These are phyloP conservation scores for Macaria liturata DNA, from an alignment of 2,888 invertebrate genomes.

Conservation along the genomic window DNA sequence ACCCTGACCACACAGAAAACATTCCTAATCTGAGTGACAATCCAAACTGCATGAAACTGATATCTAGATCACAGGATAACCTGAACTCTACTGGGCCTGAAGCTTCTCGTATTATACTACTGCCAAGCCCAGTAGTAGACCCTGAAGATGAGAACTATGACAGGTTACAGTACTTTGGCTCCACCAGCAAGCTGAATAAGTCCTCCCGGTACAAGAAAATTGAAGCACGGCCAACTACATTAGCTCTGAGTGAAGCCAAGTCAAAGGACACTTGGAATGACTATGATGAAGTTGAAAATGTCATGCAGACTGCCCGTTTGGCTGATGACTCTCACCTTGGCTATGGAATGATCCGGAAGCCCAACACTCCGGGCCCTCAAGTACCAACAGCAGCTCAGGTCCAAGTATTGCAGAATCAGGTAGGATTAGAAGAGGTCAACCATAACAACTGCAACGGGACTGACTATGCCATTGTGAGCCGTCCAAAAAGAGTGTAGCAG, in stretches of 20 bases:
- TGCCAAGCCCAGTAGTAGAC: conserved; percentile 73
- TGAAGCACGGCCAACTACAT: conserved; percentile 82
- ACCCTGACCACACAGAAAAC: conserved; percentile 88
- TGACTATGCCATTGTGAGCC: conserved; percentile 92
- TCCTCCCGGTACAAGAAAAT: conserved; percentile 88
- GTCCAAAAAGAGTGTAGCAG: conserved; percentile 88
- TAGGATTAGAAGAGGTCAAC: conserved; percentile 79
- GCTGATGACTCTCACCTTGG: conserved; percentile 92
- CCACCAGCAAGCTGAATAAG: conserved; percentile 86
- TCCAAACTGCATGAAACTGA: conserved; percentile 75
- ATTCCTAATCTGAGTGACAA: conserved; percentile 74
- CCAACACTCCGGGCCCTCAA: conserved; percentile 80
- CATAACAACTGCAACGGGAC: conserved; percentile 90
- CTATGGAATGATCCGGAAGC: conserved; percentile 90
- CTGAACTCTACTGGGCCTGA: conserved; percentile 73
- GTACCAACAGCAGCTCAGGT: conserved; percentile 79
- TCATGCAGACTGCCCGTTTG: conserved; percentile 87
- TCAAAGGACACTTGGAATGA: conserved; percentile 86
- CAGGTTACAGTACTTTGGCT: conserved; percentile 91
- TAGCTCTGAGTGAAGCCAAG: conserved; percentile 72
- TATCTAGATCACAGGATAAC: conserved; percentile 79
- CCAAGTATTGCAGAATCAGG: conserved; percentile 71
- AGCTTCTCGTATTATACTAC: conserved; percentile 81
- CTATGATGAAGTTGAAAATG: conserved; percentile 89
- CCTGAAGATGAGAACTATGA: conserved; percentile 88